phyloP scores from a whole-genome alignment of 2,113 vertebrate species.

The Cynopterus brachyotis region DNA sequence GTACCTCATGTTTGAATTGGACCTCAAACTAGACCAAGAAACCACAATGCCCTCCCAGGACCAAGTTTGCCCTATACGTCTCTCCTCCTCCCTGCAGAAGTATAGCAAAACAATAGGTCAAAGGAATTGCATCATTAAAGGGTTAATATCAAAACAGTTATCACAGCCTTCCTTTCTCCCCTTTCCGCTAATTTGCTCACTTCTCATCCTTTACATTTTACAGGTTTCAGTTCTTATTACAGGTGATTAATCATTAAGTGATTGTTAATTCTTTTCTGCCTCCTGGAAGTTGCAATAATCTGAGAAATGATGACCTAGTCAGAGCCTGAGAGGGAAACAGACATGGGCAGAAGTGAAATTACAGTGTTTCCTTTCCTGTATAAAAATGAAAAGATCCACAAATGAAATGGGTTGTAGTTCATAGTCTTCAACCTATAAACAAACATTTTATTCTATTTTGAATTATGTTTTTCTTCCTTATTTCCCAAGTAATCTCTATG shows the following conservation, averaged over 20 bases:
- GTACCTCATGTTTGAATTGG: conserved; percentile 68
- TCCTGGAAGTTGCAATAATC: conserved; percentile 37
- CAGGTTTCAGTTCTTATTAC: background rate
- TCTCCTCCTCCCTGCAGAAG: conserved; percentile 43
- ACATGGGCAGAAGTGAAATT: background rate
- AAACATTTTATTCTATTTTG: conserved; percentile 18
- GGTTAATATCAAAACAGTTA: conserved; percentile 28
- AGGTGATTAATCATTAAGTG: conserved; percentile 72
- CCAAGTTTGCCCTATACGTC: conserved; percentile 61
- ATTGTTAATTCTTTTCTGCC: conserved; percentile 52
- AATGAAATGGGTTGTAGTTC: background rate
- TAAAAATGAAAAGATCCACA: conserved; percentile 5
- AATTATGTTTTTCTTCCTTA: conserved; percentile 44
- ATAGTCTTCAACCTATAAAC: background rate
- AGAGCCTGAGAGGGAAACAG: background rate
- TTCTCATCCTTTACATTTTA: background rate
- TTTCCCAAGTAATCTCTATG: background rate
- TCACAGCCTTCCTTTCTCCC: background rate
- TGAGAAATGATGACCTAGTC: background rate
- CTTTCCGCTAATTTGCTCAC: background rate
- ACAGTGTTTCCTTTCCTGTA: conserved; percentile 32
- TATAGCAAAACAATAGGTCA: conserved; percentile 35
- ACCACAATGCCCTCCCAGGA: conserved; percentile 32
- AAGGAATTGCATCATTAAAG: conserved; percentile 63
- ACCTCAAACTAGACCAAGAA: conserved; percentile 65